Conservation (phyloP, 2,797 vertebrate genomes). For the Ficedula albicollis region DNA sequence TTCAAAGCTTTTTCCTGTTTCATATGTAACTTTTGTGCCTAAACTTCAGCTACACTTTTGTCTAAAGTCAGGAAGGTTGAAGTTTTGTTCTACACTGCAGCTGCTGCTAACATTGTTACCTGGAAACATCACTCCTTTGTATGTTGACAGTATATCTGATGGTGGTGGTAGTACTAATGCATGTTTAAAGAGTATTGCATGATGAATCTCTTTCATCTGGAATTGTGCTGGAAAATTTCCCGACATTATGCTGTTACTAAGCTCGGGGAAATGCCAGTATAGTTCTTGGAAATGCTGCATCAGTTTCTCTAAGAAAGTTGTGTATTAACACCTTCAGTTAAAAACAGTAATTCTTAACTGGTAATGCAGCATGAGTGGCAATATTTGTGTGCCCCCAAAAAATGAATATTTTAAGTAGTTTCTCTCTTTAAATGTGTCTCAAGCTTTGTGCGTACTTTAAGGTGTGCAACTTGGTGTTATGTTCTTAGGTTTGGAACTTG, state of each 20-base stretch:
- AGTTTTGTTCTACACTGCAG: background rate
- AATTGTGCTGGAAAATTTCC: conserved; percentile 32
- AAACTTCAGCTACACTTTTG: background rate
- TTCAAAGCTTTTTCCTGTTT: background rate
- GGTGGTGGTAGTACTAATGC: background rate
- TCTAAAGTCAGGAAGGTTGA: background rate
- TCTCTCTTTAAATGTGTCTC: background rate
- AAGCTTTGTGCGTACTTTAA: background rate
- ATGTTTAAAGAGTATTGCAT: background rate
- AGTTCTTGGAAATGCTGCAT: conserved; percentile 25
- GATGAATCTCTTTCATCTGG: conserved; percentile 29
- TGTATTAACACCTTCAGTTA: background rate
- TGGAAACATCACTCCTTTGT: background rate
- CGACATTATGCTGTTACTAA: background rate
- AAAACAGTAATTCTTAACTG: background rate
- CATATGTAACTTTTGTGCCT: background rate
- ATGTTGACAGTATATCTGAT: background rate
- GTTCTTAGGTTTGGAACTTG: background rate
- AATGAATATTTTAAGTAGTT: background rate
- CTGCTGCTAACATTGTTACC: background rate
- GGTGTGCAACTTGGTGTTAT: background rate
- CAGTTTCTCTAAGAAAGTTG: background rate
- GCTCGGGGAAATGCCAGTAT: background rate
- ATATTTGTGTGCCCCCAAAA: background rate
- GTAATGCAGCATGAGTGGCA: background rate